Conservation (phyloP, 2,113 vertebrate genomes). For the Fulica atra region DNA sequence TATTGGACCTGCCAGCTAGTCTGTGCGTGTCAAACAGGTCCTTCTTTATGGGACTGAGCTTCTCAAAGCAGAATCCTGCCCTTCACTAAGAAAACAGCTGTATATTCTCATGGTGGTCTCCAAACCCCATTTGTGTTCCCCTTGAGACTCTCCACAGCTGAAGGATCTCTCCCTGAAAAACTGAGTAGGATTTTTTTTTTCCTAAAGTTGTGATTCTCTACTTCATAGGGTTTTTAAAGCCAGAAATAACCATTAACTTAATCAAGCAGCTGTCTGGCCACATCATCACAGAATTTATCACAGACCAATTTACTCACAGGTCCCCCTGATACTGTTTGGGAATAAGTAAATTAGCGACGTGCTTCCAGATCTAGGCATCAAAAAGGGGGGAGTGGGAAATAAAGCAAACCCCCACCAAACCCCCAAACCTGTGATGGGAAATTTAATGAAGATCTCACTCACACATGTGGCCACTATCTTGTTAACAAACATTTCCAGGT, state of each 20-base stretch:
- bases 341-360: background rate
- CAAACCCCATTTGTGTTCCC: background rate
- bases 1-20: background rate
- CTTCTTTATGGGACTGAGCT: background rate
- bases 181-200: background rate
- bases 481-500: constrained; percentile 26
- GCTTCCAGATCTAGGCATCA: background rate
- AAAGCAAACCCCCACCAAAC: background rate
- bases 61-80: background rate
- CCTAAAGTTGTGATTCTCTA: background rate
- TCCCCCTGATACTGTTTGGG: background rate
- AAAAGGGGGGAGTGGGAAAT: background rate
- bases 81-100: background rate
- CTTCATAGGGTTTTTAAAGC: background rate
- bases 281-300: background rate
- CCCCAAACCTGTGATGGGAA: background rate
- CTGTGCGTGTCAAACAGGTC: background rate
- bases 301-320: background rate
- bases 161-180: background rate
- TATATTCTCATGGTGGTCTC: background rate
- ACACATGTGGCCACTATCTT: background rate
- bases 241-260: background rate
- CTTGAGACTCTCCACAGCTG: background rate
- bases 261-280: background rate
- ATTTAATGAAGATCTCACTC: background rate